Percentiles rank a stretch among this genome's conserved stretches.
phyloP scores from a whole-genome alignment of 2,797 vertebrate genomes.

The Pyrrhura leucotis region DNA sequence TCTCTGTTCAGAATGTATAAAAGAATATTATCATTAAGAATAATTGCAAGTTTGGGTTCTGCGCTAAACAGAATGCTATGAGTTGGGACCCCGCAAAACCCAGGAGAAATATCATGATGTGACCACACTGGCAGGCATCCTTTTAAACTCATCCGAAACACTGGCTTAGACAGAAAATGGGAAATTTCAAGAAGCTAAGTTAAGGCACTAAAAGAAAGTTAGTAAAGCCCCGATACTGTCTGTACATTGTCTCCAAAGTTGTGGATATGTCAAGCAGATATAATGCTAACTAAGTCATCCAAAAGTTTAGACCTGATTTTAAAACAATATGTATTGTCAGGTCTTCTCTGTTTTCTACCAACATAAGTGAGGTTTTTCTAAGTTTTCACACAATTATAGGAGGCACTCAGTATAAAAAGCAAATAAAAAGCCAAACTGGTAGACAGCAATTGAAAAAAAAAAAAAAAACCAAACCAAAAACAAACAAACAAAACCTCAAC shows the following conservation, averaged over 20 bases:
- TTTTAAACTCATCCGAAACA: not conserved
- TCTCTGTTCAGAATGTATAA: not conserved
- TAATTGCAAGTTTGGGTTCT: not conserved
- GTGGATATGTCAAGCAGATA: not conserved
- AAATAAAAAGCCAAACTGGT: not conserved
- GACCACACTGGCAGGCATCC: not conserved
- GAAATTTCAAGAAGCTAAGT: not conserved
- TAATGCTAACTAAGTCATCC: not conserved
- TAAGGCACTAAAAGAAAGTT: not conserved
- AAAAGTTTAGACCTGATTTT: not conserved
- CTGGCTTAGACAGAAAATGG: not conserved
- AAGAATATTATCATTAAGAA: not conserved
- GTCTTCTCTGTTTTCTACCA: not conserved
- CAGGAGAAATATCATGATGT: not conserved
- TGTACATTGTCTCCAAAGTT: not conserved
- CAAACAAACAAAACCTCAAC: not conserved
- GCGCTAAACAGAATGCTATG: fast-evolving
- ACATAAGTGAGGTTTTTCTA: not conserved
- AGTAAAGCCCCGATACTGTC: not conserved
- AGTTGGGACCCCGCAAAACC: not conserved
- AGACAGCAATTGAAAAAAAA: not conserved
- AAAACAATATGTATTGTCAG: not conserved
- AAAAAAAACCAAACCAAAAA: not conserved
- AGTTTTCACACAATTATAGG: not conserved
- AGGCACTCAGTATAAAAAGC: not conserved